These are phyloP conservation scores for Callipepla californica DNA, from an alignment of 2,113 vertebrate species.

Conservation along the genomic window DNA sequence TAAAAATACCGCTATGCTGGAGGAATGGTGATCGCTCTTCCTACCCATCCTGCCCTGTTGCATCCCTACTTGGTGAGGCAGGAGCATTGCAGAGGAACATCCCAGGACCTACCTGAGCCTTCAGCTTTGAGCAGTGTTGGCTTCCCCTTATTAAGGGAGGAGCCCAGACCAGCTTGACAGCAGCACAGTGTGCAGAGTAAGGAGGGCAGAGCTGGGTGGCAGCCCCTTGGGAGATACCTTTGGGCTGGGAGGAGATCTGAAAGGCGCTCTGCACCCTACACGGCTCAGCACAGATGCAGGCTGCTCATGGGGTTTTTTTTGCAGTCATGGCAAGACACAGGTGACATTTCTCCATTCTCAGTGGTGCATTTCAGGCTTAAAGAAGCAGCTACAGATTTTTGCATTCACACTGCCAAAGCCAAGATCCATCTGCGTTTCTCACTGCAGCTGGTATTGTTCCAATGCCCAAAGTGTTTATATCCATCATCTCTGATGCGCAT, in stretches of 20 bases:
- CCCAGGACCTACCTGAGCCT: not conserved
- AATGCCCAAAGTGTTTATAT: not conserved
- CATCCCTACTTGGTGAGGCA: not conserved
- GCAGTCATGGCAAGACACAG: accelerated
- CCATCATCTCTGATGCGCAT: accelerated
- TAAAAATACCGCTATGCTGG: not conserved
- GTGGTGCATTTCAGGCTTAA: not conserved
- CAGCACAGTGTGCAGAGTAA: not conserved
- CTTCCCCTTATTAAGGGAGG: not conserved
- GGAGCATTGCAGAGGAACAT: not conserved
- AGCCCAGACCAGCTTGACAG: not conserved
- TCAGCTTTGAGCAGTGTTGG: not conserved
- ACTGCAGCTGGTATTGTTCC: slow-evolving; percentile 28
- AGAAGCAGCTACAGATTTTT: slow-evolving; percentile 24
- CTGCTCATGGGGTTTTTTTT: not conserved
- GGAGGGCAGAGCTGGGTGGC: not conserved
- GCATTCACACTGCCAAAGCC: accelerated
- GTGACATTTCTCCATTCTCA: not conserved
- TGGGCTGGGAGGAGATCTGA: not conserved
- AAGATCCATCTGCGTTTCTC: not conserved
- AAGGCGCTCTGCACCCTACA: accelerated
- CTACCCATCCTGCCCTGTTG: not conserved
- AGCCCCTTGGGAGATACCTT: not conserved
- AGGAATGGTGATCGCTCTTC: not conserved
- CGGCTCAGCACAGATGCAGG: not conserved